Conservation (phyloP, 2,888 invertebrate genomes). For the Hyposoter didymator region DNA sequence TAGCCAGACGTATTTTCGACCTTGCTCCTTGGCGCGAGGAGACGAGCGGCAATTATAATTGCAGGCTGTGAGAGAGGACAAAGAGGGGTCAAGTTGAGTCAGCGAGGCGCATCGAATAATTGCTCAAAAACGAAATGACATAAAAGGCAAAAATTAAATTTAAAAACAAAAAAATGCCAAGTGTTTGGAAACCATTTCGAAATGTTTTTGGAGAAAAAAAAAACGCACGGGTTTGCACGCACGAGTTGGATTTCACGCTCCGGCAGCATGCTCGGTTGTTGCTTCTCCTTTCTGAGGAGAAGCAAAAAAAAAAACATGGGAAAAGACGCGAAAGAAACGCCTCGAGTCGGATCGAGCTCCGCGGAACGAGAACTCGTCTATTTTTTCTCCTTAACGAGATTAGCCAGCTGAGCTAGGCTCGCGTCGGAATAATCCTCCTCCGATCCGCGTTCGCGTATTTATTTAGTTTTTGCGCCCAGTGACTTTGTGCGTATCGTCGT, state of each 20-base stretch:
- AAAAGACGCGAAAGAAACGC: not conserved
- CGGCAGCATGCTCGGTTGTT: constrained; percentile 36
- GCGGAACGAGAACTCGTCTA: constrained; percentile 54
- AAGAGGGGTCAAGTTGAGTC: constrained; percentile 29
- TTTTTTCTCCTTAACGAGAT: constrained; percentile 61
- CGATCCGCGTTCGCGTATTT: not conserved
- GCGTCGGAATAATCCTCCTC: not conserved
- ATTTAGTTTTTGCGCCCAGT: not conserved
- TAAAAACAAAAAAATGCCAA: not conserved
- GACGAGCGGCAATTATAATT: constrained; percentile 20
- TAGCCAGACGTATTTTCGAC: constrained; percentile 15
- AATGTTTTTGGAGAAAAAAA: not conserved
- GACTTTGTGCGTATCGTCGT: not conserved
- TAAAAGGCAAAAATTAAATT: not conserved
- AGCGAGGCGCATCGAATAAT: constrained; percentile 33
- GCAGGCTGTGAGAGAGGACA: not conserved
- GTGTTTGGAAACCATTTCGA: not conserved
- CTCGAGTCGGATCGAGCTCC: constrained; percentile 38
- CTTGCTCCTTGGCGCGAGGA: constrained; percentile 7
- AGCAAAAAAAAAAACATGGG: not conserved
- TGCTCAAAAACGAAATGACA: constrained; percentile 29
- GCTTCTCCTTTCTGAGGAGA: constrained; percentile 28
- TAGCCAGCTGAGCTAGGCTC: constrained; percentile 52
- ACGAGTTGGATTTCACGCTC: constrained; percentile 51
- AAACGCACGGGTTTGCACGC: constrained; percentile 19